Evolutionary conservation across 2,888 invertebrate species (phyloP), one percentile per base, ranked within the genome.

Genomic region (Incurvaria masculella): DNA sequence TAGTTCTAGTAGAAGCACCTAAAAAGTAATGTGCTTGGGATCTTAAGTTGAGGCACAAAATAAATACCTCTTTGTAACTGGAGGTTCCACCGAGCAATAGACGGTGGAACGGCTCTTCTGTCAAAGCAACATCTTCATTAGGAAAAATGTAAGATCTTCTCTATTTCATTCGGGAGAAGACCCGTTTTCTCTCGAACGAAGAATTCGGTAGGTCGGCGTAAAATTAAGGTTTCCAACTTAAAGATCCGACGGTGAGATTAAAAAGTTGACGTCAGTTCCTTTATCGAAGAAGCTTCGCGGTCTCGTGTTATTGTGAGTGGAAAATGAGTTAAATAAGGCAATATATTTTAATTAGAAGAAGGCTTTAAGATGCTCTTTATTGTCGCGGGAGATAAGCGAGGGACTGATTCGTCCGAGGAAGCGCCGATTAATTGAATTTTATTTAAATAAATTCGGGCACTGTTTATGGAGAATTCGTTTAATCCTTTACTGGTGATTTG

Each of bases 261-360:
- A 78, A 76, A 78, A 78, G 75, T 76, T 76, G 70, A 74, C 45
- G 18, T n/a, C n/a, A 18, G 45, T 38, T 16, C 23, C 38, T 38
- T 18, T 45, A 45, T 45, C 45, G 45, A 21, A 19, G n/a, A n/a
- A 68, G 42, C 23, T 66, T 70, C 71, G 72, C 72, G 72, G 69
- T 69, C 69, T 72, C 68, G 67, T 71, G 72, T 75, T 75, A 74
- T 72, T 75, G 74, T 74, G 69, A 75, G 73, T 74, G 68, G 75
- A 74, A 76, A 78, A 78, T 76, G 75, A 78, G 76, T 78, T 75
- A 74, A 78, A 78, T 75, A 78, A 76, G 71, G 76, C 76, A 78
- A 78, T 78, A 78, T 74, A 76, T 78, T 78, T 78, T 78, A 78
- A 78, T 78, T 75, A 78, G 75, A 67, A 66, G 71, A 71, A 69